Evolutionary conservation across 2,113 vertebrate genomes (phyloP).

Genomic region (Macrotis lagotis): DNA sequence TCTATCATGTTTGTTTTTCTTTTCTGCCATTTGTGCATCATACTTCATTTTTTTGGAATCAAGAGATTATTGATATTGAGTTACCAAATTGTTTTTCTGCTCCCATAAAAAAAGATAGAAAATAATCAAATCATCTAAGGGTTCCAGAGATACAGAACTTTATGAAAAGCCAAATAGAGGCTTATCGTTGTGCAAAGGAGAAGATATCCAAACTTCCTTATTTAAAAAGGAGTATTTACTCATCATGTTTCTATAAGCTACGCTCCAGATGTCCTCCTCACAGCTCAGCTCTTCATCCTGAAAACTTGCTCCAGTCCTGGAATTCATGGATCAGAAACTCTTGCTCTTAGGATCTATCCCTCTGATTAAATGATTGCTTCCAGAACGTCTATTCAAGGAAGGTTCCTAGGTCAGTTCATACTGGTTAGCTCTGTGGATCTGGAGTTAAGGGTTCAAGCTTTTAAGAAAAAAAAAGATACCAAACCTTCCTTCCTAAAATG

Average conservation of each 20-base stretch:
- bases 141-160: not conserved
- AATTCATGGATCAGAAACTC: not conserved
- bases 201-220: not conserved
- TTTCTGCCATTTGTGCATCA: slow-evolving; percentile 12
- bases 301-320: not conserved
- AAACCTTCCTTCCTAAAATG: slow-evolving; percentile 25
- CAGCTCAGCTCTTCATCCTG: not conserved
- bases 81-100: not conserved
- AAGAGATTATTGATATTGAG: slow-evolving; percentile 31
- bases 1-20: slow-evolving; percentile 1
- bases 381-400: not conserved
- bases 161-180: not conserved
- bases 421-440: not conserved
- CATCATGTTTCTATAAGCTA: not conserved
- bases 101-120: slow-evolving; percentile 34
- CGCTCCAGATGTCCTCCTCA: not conserved
- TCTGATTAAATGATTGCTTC: not conserved
- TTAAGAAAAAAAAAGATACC: not conserved
- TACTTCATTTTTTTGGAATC: not conserved
- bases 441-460: not conserved
- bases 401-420: not conserved
- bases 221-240: not conserved
- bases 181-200: not conserved
- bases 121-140: not conserved
- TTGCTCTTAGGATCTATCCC: not conserved